These are phyloP conservation scores for Oreochromis spilurus DNA, from an alignment of 2,113 vertebrate genomes.

Conservation along the genomic window DNA sequence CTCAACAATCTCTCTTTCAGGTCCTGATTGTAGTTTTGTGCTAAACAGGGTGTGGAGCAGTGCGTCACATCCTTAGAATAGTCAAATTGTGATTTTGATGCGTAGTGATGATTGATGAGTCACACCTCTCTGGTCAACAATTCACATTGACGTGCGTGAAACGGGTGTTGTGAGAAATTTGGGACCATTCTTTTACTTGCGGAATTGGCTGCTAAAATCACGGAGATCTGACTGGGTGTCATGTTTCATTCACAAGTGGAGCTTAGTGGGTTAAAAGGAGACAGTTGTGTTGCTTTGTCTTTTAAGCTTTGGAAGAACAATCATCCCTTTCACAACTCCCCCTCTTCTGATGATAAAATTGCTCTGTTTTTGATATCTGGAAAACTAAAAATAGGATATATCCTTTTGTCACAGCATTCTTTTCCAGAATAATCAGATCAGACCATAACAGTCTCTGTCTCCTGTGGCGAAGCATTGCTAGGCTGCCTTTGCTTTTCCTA, in stretches of 20 bases:
- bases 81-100: neutral
- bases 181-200: neutral
- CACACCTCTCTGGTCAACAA: neutral
- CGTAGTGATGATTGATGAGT: neutral
- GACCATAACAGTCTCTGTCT: neutral
- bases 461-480: neutral
- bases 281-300: neutral
- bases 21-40: neutral
- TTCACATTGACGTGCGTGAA: neutral
- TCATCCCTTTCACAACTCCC: neutral
- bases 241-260: neutral
- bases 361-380: neutral
- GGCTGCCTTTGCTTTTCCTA: neutral
- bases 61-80: neutral
- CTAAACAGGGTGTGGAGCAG: neutral
- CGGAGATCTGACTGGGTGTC: neutral
- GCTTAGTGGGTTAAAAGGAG: neutral
- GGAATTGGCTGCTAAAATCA: neutral
- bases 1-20: neutral
- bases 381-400: neutral
- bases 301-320: neutral
- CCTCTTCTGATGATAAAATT: neutral
- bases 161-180: neutral
- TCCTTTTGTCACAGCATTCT: neutral
- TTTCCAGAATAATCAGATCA: constrained; percentile 12